Evolutionary conservation across 2,113 vertebrate species (phyloP).

Genomic region (Arvicanthis niloticus): DNA sequence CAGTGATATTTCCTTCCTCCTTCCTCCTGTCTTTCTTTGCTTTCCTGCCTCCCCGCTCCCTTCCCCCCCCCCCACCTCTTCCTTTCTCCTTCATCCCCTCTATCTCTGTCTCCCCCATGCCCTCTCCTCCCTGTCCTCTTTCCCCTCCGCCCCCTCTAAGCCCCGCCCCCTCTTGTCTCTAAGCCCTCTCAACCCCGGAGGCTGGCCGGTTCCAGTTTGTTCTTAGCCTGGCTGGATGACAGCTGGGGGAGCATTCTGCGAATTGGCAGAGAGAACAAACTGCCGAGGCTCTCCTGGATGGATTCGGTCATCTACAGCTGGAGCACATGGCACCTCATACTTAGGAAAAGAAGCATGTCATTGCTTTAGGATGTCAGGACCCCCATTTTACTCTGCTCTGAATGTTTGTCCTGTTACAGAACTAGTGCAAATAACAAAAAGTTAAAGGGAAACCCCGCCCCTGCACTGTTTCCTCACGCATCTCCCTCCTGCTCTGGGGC

Average conservation of each 20-base stretch:
- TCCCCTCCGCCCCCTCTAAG: background rate
- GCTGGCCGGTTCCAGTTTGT: slow-evolving; percentile 60
- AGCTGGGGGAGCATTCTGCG: slow-evolving; percentile 70
- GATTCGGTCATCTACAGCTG: slow-evolving; percentile 78
- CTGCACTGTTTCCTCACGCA: slow-evolving; percentile 43
- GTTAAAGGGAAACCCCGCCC: slow-evolving; percentile 74
- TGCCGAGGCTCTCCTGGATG: slow-evolving; percentile 80
- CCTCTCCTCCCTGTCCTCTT: background rate
- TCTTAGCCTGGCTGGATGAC: slow-evolving; percentile 79
- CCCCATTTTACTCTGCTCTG: slow-evolving; percentile 28
- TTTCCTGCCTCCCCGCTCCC: too few species aligned
- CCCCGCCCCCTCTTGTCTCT: background rate
- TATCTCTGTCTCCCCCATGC: fast-evolving
- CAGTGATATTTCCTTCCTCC: background rate
- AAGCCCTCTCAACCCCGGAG: slow-evolving; percentile 50
- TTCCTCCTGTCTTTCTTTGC: too few species aligned
- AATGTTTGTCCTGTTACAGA: slow-evolving; percentile 11
- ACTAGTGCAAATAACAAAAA: slow-evolving; percentile 57
- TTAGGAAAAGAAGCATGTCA: slow-evolving; percentile 69
- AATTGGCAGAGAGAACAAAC: slow-evolving; percentile 82
- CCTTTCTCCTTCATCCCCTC: too few species aligned
- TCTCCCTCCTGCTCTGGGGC: background rate
- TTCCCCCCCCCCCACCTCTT: background rate
- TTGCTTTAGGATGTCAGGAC: slow-evolving; percentile 22
- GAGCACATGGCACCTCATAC: slow-evolving; percentile 74